Evolutionary conservation across 1,140 invertebrate genomes (phyloP).

Genomic region (Glossosoma conforme): DNA sequence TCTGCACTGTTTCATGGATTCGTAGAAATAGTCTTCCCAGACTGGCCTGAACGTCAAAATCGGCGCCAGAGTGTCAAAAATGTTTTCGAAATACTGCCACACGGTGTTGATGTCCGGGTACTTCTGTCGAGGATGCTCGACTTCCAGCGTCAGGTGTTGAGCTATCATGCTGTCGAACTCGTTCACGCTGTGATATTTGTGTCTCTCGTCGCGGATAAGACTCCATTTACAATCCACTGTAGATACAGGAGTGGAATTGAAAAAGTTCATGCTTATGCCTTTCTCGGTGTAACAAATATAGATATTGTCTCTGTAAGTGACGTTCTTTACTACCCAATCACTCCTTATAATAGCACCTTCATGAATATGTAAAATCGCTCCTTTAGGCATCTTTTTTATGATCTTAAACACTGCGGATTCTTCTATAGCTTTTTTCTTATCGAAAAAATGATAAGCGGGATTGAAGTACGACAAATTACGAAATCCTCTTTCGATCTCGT

Average conservation of each 20-base stretch:
- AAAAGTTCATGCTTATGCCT: constrained; percentile 34
- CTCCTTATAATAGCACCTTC: constrained; percentile 59
- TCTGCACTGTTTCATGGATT: constrained; percentile 63
- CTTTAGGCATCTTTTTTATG: constrained; percentile 65
- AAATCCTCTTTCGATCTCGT: constrained; percentile 57
- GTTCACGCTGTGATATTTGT: constrained; percentile 37
- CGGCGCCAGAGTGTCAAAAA: constrained; percentile 56
- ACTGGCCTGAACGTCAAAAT: constrained; percentile 65
- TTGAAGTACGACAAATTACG: constrained; percentile 54
- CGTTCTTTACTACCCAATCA: constrained; percentile 60
- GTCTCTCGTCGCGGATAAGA: constrained; percentile 50
- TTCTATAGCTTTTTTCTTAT: constrained; percentile 56
- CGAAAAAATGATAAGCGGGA: constrained; percentile 62
- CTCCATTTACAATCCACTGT: constrained; percentile 51
- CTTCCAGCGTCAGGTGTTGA: constrained; percentile 55
- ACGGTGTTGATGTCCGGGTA: constrained; percentile 60
- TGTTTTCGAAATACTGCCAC: constrained; percentile 63
- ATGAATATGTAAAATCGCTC: constrained; percentile 66
- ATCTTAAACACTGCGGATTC: constrained; percentile 63
- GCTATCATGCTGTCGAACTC: constrained; percentile 56
- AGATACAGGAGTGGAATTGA: constrained; percentile 35
- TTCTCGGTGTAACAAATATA: constrained; percentile 56
- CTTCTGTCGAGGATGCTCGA: constrained; percentile 51
- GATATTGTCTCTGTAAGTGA: constrained; percentile 64
- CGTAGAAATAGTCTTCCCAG: constrained; percentile 65